Conservation (phyloP, 2,113 vertebrate species). For the Cervus canadensis region DNA sequence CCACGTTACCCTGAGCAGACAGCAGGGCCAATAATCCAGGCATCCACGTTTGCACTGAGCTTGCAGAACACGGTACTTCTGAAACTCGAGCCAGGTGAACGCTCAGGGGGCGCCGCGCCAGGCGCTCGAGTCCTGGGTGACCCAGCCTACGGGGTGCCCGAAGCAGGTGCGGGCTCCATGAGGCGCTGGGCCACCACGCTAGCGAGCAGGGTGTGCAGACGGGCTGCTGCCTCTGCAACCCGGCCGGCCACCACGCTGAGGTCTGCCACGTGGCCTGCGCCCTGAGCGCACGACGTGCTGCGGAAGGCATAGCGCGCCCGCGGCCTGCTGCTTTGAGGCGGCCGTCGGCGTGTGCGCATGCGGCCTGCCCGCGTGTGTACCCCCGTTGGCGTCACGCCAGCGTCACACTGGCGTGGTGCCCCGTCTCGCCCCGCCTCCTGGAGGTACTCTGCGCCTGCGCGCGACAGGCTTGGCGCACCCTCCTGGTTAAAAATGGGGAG, state of each 20-base stretch:
- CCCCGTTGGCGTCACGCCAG: neutral
- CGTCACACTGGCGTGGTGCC: neutral
- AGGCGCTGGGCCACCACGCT: neutral
- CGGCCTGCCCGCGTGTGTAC: rapidly evolving
- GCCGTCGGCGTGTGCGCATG: neutral
- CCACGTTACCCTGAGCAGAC: neutral
- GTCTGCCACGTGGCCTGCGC: neutral
- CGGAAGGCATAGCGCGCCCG: rapidly evolving
- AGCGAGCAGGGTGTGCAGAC: rapidly evolving
- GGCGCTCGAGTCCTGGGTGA: neutral
- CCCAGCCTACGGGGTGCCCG: neutral
- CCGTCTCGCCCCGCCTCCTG: neutral
- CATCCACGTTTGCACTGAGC: neutral
- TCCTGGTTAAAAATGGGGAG: neutral
- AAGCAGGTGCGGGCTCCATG: neutral
- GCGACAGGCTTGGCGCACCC: neutral
- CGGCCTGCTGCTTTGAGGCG: rapidly evolving
- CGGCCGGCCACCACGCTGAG: rapidly evolving
- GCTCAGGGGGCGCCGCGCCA: rapidly evolving
- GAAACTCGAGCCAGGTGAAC: neutral
- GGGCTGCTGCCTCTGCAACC: neutral
- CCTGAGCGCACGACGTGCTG: neutral
- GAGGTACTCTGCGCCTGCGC: neutral
- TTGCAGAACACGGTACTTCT: neutral
- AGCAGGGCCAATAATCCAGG: neutral